phyloP scores from a whole-genome alignment of 1,140 invertebrate species.

The Armadillidium nasatum region DNA sequence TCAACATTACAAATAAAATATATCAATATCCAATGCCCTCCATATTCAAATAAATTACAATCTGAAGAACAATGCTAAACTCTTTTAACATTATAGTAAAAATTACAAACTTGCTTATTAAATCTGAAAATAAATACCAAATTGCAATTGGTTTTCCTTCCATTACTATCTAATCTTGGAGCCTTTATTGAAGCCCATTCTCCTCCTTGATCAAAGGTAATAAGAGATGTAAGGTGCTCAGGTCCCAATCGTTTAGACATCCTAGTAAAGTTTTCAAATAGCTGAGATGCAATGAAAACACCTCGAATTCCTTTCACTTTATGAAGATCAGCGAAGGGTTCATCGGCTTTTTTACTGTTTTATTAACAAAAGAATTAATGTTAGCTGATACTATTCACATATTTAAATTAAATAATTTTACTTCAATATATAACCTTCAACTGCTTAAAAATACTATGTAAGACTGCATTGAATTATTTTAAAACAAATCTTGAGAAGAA shows the following conservation, averaged over 20 bases:
- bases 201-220: conserved; percentile 81
- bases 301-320: conserved; percentile 79
- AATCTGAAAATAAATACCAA: conserved; percentile 46
- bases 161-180: conserved; percentile 62
- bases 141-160: conserved; percentile 60
- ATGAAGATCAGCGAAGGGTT: conserved; percentile 82
- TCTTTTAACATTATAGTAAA: neutral
- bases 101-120: conserved; percentile 3
- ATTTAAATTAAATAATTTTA: no score
- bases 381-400: neutral
- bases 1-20: neutral
- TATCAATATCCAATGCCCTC: neutral
- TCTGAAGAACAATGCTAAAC: neutral
- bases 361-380: neutral
- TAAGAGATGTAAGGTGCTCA: conserved; percentile 70
- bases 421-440: no score
- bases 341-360: conserved; percentile 58
- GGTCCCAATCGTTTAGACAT: conserved; percentile 57
- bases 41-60: neutral
- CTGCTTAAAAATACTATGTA: no score
- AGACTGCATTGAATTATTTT: no score
- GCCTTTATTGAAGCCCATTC: conserved; percentile 69
- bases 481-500: no score
- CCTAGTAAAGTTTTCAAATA: conserved; percentile 53
- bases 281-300: conserved; percentile 82